phyloP scores from a whole-genome alignment of 2,113 vertebrate genomes.

The Notarius lentiginosus region DNA sequence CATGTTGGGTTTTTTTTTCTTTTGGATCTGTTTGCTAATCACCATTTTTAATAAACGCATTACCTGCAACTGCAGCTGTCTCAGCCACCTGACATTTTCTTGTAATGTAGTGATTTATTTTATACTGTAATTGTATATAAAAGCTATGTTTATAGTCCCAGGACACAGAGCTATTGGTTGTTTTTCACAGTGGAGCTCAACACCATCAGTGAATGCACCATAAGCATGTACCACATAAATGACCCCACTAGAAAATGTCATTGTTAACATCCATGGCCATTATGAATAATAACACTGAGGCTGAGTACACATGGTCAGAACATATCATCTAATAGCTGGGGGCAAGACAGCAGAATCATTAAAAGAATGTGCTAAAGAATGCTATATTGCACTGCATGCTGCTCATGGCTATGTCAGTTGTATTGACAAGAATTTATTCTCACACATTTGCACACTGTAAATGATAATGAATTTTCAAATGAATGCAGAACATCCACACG shows the following conservation, averaged over 20 bases:
- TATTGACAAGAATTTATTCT: neutral
- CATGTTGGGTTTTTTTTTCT: neutral
- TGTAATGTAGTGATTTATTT: neutral
- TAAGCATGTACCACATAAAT: neutral
- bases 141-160: neutral
- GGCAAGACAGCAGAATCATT: neutral
- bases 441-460: neutral
- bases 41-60: neutral
- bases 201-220: neutral
- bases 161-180: neutral
- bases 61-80: neutral
- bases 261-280: neutral
- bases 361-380: neutral
- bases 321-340: neutral
- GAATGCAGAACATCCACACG: neutral
- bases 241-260: neutral
- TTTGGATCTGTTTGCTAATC: neutral
- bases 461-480: slow-evolving; percentile 1
- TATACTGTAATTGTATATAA: neutral
- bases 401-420: neutral
- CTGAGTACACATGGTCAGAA: slow-evolving; percentile 1
- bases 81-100: neutral
- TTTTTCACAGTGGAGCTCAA: neutral
- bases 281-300: neutral
- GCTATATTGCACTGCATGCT: neutral